Evolutionary conservation across 2,888 invertebrate species (phyloP).

Genomic region (Pyrgus malvae): DNA sequence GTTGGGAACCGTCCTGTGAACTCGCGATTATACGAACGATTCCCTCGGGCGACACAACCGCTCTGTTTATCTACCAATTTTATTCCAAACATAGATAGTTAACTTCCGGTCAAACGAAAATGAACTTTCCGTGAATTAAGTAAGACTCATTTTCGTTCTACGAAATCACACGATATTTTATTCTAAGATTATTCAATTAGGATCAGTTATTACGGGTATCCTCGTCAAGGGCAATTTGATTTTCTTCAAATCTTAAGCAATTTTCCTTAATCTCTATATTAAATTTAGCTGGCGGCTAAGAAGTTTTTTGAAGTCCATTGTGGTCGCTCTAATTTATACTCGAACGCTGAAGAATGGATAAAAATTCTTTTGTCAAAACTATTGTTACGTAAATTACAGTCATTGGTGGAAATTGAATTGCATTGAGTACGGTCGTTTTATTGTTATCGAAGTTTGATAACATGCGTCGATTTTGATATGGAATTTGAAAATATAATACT

Average conservation of each 20-base stretch:
- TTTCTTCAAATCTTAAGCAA: slow-evolving; percentile 34
- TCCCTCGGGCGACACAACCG: slow-evolving; percentile 19
- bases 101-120: slow-evolving; percentile 20
- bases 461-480: too few relatives aligned
- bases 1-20: slow-evolving; percentile 13
- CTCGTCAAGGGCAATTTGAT: slow-evolving; percentile 36
- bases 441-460: too few relatives aligned
- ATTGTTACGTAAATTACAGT: background rate
- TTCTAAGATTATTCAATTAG: slow-evolving; percentile 37
- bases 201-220: slow-evolving; percentile 34
- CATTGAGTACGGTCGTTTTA: too few relatives aligned
- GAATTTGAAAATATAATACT: too few relatives aligned
- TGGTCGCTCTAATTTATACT: slow-evolving; percentile 20
- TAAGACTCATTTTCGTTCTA: slow-evolving; percentile 24
- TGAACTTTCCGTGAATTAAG: slow-evolving; percentile 12
- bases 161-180: slow-evolving; percentile 25
- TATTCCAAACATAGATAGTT: slow-evolving; percentile 27
- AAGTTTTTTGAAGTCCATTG: slow-evolving; percentile 29
- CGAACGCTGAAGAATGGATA: background rate
- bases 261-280: slow-evolving; percentile 38
- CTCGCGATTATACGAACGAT: slow-evolving; percentile 24
- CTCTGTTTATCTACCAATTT: slow-evolving; percentile 27
- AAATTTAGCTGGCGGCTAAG: slow-evolving; percentile 33
- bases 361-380: background rate
- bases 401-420: too few relatives aligned